Conservation (phyloP, 2,113 vertebrate genomes). For the Colaptes auratus region DNA sequence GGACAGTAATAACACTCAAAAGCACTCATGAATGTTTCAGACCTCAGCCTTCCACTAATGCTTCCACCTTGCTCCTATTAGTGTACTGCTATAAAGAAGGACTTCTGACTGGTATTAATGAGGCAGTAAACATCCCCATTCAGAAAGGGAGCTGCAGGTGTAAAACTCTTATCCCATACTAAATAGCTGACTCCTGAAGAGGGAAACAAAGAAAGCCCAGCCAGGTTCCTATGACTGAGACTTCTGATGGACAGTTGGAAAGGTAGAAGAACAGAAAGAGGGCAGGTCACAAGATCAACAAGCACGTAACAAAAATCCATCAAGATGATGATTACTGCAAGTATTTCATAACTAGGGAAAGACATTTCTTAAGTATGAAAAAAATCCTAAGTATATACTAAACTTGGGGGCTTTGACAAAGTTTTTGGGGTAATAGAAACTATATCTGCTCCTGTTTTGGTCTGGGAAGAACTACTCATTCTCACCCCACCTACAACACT, state of each 20-base stretch:
- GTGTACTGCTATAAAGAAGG: not conserved
- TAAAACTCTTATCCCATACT: slow-evolving; percentile 6
- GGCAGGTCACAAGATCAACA: not conserved
- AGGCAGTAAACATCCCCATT: not conserved
- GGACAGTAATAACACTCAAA: not conserved
- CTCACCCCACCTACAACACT: not conserved
- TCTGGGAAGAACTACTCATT: not conserved
- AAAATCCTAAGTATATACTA: not conserved
- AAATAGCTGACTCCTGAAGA: not conserved
- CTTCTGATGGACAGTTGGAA: not conserved
- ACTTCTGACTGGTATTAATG: not conserved
- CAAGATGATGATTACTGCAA: not conserved
- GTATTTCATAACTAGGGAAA: not conserved
- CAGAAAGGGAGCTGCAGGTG: not conserved
- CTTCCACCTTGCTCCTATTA: not conserved
- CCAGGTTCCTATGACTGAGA: not conserved
- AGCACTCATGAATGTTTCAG: not conserved
- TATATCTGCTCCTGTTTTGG: not conserved
- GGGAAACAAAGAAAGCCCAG: not conserved
- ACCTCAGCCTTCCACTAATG: not conserved
- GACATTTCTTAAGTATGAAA: not conserved
- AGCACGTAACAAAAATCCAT: not conserved
- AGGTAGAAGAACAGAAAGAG: not conserved
- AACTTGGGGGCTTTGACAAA: fast-evolving
- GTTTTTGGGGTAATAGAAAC: not conserved